phyloP scores from a whole-genome alignment of 2,888 invertebrate species.

The Orchestes rusci region DNA sequence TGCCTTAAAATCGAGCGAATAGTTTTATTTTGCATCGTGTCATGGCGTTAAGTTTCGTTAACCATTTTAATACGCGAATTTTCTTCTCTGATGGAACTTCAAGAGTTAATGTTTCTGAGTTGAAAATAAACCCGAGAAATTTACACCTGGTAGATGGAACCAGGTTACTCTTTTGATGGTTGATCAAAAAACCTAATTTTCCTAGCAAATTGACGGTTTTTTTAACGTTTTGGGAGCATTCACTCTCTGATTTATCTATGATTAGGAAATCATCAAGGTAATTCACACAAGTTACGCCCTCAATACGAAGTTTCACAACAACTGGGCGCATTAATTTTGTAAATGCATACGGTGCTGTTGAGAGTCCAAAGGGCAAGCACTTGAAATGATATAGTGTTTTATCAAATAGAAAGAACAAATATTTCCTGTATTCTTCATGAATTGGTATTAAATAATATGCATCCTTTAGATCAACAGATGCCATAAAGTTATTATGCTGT shows the following conservation, averaged over 20 bases:
- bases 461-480: constrained; percentile 3
- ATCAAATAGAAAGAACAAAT: neutral
- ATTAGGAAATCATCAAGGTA: constrained; percentile 7
- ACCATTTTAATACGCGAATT: neutral
- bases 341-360: neutral
- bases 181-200: constrained; percentile 4
- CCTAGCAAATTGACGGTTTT: neutral
- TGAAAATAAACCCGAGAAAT: constrained; percentile 4
- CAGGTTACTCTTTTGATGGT: neutral
- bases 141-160: neutral
- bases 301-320: neutral
- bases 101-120: neutral
- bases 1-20: neutral
- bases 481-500: neutral
- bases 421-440: constrained; percentile 1
- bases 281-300: neutral
- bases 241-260: neutral
- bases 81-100: neutral
- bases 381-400: constrained; percentile 1
- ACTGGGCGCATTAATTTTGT: constrained; percentile 3
- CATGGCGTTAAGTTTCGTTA: neutral
- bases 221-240: neutral
- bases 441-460: constrained; percentile 3
- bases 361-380: constrained; percentile 4
- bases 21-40: neutral